Percentiles rank a stretch among this genome's conserved stretches.
Conservation (phyloP, 2,113 vertebrate genomes). For the Myiozetetes cayanensis region DNA sequence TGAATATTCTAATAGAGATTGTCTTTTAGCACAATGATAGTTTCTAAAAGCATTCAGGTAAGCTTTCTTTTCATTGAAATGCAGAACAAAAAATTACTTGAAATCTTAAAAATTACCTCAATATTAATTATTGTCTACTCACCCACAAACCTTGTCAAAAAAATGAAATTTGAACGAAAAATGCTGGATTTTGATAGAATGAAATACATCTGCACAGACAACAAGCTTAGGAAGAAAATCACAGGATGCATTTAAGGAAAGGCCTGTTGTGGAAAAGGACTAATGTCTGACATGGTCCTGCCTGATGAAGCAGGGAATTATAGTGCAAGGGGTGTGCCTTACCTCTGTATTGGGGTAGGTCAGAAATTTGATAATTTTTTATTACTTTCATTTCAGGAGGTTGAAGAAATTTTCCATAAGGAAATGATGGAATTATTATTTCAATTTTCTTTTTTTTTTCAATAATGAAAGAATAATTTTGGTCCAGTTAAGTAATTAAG, state of each 20-base stretch:
- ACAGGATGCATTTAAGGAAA: neutral
- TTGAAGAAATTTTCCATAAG: neutral
- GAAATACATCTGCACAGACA: neutral
- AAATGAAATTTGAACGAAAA: neutral
- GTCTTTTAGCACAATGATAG: neutral
- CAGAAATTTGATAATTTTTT: neutral
- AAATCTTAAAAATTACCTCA: neutral
- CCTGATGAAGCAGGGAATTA: neutral
- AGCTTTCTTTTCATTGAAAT: neutral
- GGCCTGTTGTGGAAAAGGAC: neutral
- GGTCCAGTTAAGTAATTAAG: neutral
- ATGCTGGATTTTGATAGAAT: neutral
- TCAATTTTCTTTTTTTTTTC: neutral
- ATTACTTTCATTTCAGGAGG: neutral
- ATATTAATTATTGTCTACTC: neutral
- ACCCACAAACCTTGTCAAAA: neutral
- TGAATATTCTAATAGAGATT: neutral
- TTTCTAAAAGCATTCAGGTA: neutral
- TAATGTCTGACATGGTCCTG: neutral
- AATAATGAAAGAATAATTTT: neutral
- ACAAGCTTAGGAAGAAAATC: neutral
- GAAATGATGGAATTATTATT: neutral
- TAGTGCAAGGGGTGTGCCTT: fast-evolving
- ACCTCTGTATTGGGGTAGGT: neutral
- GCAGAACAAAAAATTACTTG: neutral